Percentiles rank a stretch among this genome's conserved stretches.
phyloP scores from a whole-genome alignment of 2,888 invertebrate species.

The Eilema caniola region DNA sequence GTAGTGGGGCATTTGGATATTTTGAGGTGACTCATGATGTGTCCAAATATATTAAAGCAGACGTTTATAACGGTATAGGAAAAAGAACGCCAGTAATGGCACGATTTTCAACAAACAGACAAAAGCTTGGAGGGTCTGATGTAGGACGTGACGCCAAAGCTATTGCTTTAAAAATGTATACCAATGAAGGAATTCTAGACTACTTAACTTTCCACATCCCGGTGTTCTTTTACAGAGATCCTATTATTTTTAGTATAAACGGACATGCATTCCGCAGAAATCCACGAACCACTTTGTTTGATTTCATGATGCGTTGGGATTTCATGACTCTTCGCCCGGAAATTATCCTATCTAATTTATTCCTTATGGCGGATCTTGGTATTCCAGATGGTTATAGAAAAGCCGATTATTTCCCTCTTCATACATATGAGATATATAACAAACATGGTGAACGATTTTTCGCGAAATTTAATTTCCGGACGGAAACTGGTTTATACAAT shows the following conservation, averaged over 20 bases:
- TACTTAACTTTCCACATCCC: conserved; percentile 14
- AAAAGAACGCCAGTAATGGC: conserved; percentile 22
- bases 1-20: conserved; percentile 16
- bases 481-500: conserved; percentile 17
- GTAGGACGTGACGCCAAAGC: conserved; percentile 15
- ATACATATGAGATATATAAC: conserved; percentile 19
- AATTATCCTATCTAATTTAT: conserved; percentile 12
- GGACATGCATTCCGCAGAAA: conserved; percentile 17
- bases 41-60: conserved; percentile 15
- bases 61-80: conserved; percentile 20
- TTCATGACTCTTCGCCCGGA: conserved; percentile 13
- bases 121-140: conserved; percentile 20
- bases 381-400: conserved; percentile 18
- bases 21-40: conserved; percentile 23
- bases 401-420: conserved; percentile 16
- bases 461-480: conserved; percentile 16
- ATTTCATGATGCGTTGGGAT: conserved; percentile 20
- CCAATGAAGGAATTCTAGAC: conserved; percentile 15
- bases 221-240: conserved; percentile 18
- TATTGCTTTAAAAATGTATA: conserved; percentile 20
- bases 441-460: conserved; percentile 21
- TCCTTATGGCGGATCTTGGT: conserved; percentile 7
- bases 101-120: conserved; percentile 19
- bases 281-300: conserved; percentile 15
- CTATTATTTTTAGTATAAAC: conserved; percentile 12